Conservation (phyloP, 1,140 invertebrate genomes). For the Drosophila neocordata region DNA sequence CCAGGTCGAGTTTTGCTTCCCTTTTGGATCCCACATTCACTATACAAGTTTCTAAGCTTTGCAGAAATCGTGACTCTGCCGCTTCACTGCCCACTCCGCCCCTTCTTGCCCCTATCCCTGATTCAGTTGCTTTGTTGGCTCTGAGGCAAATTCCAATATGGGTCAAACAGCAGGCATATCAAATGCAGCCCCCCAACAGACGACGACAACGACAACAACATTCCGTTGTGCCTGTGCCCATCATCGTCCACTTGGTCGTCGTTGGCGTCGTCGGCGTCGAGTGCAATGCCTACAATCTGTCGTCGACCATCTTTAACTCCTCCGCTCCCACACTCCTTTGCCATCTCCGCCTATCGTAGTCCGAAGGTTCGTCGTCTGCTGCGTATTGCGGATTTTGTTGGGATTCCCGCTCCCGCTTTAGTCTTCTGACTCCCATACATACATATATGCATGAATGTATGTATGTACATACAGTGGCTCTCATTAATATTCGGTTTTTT, state of each 20-base stretch:
- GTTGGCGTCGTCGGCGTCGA: slow-evolving; percentile 21
- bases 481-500: too few species aligned
- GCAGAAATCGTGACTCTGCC: slow-evolving; percentile 67
- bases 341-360: slow-evolving; percentile 12
- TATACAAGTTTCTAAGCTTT: slow-evolving; percentile 62
- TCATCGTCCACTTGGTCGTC: slow-evolving; percentile 7
- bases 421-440: not conserved
- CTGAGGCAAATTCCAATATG: slow-evolving; percentile 78
- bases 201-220: slow-evolving; percentile 45
- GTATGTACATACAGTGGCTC: slow-evolving; percentile 58
- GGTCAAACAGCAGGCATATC: slow-evolving; percentile 80
- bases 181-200: slow-evolving; percentile 63
- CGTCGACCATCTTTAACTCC: slow-evolving; percentile 57
- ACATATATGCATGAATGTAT: slow-evolving; percentile 49
- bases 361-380: slow-evolving; percentile 29
- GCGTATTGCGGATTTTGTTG: slow-evolving; percentile 64
- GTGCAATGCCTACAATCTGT: slow-evolving; percentile 65
- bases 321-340: not conserved
- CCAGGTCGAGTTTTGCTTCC: slow-evolving; percentile 51
- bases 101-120: slow-evolving; percentile 10
- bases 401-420: slow-evolving; percentile 57
- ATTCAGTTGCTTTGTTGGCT: slow-evolving; percentile 25
- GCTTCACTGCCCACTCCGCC: not conserved
- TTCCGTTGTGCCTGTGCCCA: slow-evolving; percentile 35
- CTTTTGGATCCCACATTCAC: slow-evolving; percentile 52